phyloP scores from a whole-genome alignment of 2,797 vertebrate species.

The Cynopterus sphinx region DNA sequence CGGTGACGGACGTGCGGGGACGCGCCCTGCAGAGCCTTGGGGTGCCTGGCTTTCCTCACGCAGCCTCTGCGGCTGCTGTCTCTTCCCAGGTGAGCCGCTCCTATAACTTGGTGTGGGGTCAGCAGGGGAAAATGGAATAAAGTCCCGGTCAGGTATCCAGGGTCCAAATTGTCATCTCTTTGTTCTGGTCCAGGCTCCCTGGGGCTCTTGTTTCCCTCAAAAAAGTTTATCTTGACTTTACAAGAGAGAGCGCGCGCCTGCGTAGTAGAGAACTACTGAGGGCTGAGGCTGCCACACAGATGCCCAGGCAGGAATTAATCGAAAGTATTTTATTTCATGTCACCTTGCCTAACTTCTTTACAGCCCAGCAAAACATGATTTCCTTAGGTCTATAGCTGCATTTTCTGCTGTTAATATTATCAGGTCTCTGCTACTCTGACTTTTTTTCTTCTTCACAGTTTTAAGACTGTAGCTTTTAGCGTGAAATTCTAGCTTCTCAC shows the following conservation, averaged over 20 bases:
- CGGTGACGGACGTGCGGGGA: conserved; percentile 81
- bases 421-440: not conserved
- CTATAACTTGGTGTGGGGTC: accelerated
- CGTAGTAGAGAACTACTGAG: accelerated
- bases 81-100: conserved; percentile 50
- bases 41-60: accelerated
- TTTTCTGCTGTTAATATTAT: not conserved
- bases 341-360: not conserved
- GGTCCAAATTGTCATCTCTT: not conserved
- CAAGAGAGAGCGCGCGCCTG: not conserved
- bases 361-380: not conserved
- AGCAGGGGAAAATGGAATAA: not conserved
- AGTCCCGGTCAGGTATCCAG: not conserved
- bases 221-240: not conserved
- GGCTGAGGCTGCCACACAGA: accelerated
- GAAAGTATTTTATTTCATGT: not conserved
- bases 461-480: not conserved
- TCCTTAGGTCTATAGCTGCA: not conserved
- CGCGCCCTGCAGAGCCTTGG: conserved; percentile 7
- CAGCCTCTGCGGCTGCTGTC: accelerated
- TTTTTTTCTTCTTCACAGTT: not conserved
- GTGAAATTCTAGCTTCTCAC: not conserved
- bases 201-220: not conserved
- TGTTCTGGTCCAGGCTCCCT: not conserved
- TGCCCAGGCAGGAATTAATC: not conserved